phyloP scores from a whole-genome alignment of 2,888 invertebrate species.

The Hedychridium roseum region DNA sequence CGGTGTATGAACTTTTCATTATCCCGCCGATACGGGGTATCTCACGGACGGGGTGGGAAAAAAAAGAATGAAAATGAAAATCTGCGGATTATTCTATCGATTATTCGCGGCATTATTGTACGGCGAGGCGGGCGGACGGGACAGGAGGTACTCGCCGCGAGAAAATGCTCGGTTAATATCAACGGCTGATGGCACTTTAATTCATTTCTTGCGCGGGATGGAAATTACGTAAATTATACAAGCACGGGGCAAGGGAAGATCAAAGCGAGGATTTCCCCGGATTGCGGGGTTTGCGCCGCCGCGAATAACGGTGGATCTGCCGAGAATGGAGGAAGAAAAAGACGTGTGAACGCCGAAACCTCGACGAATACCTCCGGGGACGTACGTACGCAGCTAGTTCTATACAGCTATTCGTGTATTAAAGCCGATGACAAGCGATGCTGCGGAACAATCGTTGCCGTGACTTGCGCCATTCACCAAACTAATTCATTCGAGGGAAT shows the following conservation, averaged over 20 bases:
- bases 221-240: slow-evolving; percentile 14
- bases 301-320: slow-evolving; percentile 25
- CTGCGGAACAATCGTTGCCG: slow-evolving; percentile 26
- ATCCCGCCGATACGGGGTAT: too few relatives aligned
- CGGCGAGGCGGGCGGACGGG: too few relatives aligned
- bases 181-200: slow-evolving; percentile 24
- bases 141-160: too few relatives aligned
- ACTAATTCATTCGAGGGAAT: too few relatives aligned
- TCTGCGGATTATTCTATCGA: too few relatives aligned
- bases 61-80: too few relatives aligned
- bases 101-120: too few relatives aligned
- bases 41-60: too few relatives aligned
- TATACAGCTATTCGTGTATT: slow-evolving; percentile 29
- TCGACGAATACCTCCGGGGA: slow-evolving; percentile 16
- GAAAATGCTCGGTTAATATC: slow-evolving; percentile 12
- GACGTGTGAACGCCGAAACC: slow-evolving; percentile 8
- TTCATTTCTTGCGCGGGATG: slow-evolving; percentile 18
- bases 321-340: slow-evolving; percentile 9
- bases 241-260: slow-evolving; percentile 6
- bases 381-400: too few relatives aligned
- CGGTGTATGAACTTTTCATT: too few relatives aligned
- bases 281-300: slow-evolving; percentile 14
- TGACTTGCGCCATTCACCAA: too few relatives aligned
- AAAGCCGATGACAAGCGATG: slow-evolving; percentile 30
- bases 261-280: slow-evolving; percentile 6